These are phyloP conservation scores for Labeo rohita DNA, from an alignment of 2,113 vertebrate species.

Conservation along the genomic window DNA sequence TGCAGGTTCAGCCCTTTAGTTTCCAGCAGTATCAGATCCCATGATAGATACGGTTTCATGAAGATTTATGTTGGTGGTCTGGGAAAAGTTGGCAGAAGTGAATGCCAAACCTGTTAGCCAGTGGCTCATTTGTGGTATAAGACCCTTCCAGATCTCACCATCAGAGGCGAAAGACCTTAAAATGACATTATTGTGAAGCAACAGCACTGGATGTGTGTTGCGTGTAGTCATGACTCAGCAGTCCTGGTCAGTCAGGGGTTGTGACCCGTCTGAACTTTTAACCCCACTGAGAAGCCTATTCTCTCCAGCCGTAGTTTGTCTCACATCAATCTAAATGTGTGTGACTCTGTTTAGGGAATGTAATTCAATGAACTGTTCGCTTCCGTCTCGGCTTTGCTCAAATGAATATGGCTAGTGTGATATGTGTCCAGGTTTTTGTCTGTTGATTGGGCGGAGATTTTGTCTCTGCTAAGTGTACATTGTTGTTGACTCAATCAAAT, in stretches of 20 bases:
- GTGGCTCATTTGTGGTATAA: conserved; percentile 8
- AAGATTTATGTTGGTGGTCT: conserved; percentile 8
- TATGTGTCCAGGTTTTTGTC: conserved; percentile 55
- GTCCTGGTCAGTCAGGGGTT: conserved; percentile 43
- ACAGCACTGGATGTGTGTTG: background rate
- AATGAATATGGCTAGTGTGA: conserved; percentile 59
- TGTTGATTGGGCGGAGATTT: conserved; percentile 57
- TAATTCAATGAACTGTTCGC: conserved; percentile 67
- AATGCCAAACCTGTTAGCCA: background rate
- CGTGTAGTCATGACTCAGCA: conserved; percentile 54
- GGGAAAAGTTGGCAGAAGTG: background rate
- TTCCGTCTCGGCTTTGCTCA: conserved; percentile 61
- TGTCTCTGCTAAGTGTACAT: conserved; percentile 65
- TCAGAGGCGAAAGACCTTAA: background rate
- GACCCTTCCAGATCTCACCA: conserved; percentile 8
- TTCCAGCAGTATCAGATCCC: conserved; percentile 23
- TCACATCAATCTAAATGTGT: conserved; percentile 43
- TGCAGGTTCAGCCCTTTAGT: background rate
- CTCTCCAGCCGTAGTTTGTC: conserved; percentile 3
- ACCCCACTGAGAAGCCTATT: conserved; percentile 52
- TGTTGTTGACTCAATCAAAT: conserved; percentile 73
- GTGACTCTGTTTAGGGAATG: conserved; percentile 59
- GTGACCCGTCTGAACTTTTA: conserved; percentile 63
- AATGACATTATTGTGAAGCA: conserved; percentile 19
- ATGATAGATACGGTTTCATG: background rate